Evolutionary conservation across 2,888 invertebrate genomes (phyloP).

Genomic region (Dynastes grantii): DNA sequence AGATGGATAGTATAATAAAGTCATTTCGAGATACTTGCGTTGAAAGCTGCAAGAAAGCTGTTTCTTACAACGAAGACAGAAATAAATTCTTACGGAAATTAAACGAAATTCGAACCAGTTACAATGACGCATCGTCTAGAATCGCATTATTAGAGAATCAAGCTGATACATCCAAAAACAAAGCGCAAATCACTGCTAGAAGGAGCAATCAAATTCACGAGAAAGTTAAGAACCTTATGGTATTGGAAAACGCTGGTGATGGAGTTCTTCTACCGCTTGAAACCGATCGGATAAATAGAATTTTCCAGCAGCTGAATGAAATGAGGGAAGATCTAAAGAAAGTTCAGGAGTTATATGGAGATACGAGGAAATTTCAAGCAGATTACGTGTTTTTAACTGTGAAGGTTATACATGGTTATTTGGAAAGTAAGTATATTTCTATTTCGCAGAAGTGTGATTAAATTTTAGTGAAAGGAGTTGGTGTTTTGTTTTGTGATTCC

Average conservation of each 20-base stretch:
- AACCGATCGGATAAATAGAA: not conserved
- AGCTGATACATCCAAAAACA: not conserved
- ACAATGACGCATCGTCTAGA: not conserved
- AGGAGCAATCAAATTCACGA: not conserved
- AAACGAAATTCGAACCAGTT: not conserved
- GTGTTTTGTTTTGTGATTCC: no score
- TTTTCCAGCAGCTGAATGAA: not conserved
- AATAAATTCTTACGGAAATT: not conserved
- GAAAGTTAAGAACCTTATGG: not conserved
- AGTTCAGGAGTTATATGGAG: not conserved
- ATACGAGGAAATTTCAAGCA: not conserved
- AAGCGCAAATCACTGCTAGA: not conserved
- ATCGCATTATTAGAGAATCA: not conserved
- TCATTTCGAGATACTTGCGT: not conserved
- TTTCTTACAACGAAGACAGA: not conserved
- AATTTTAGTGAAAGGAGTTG: no score
- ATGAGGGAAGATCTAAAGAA: not conserved
- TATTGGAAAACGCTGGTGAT: not conserved
- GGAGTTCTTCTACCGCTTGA: not conserved
- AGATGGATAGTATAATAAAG: not conserved
- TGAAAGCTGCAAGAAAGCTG: not conserved
- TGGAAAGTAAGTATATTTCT: not conserved
- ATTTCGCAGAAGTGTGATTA: not conserved
- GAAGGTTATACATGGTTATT: not conserved
- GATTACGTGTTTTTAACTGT: not conserved